phyloP scores from a whole-genome alignment of 30 jellyfish, hydroid and myxozoan species.

The Pseudorhiza aurosa region DNA sequence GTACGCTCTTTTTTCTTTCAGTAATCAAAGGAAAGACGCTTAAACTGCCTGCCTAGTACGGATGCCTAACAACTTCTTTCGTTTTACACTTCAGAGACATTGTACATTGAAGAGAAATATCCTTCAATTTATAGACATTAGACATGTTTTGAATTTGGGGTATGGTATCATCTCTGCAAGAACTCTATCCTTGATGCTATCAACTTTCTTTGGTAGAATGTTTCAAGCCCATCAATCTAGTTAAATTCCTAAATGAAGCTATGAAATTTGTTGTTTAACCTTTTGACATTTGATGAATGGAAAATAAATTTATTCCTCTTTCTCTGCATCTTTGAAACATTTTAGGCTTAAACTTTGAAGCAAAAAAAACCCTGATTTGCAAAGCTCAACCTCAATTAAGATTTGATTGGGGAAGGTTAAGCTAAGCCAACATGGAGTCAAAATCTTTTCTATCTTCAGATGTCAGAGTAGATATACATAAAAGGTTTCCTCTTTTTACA shows the following conservation, averaged over 20 bases:
- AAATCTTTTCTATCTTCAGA: too few species aligned
- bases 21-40: slow-evolving; percentile 94
- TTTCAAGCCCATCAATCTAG: neutral
- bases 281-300: neutral
- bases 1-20: slow-evolving; percentile 25
- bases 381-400: too few species aligned
- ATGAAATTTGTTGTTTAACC: neutral
- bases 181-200: neutral
- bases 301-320: too few species aligned
- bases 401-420: too few species aligned
- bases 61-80: slow-evolving; percentile 10
- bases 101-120: neutral
- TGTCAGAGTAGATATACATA: too few species aligned
- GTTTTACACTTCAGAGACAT: slow-evolving; percentile 18
- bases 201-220: neutral
- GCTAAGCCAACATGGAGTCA: too few species aligned
- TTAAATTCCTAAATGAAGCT: neutral
- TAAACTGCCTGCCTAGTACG: slow-evolving; percentile 91
- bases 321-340: too few species aligned
- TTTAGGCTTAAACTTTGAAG: too few species aligned
- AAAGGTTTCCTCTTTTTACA: too few species aligned
- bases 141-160: neutral
- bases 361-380: too few species aligned
- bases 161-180: neutral
- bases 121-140: neutral